Evolutionary conservation across 2,797 vertebrate species (phyloP).

Genomic region (Labroides dimidiatus): DNA sequence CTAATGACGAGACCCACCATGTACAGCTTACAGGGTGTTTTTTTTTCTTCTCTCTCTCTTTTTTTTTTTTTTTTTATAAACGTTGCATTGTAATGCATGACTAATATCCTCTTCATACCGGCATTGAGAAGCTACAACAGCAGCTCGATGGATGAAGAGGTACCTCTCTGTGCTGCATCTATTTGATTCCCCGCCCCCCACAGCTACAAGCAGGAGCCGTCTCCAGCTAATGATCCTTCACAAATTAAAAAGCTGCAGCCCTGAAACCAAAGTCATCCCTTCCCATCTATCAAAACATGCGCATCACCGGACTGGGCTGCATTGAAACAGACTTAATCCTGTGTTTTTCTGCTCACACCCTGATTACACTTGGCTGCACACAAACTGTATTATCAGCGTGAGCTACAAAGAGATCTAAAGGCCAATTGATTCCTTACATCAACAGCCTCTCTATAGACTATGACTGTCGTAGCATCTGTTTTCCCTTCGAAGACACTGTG

Average conservation of each 20-base stretch:
- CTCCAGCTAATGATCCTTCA: conserved; percentile 77
- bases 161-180: conserved; percentile 48
- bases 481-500: conserved; percentile 14
- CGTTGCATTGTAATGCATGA: conserved; percentile 42
- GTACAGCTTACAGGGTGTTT: conserved; percentile 6
- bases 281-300: conserved; percentile 63
- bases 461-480: conserved; percentile 19
- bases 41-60: no score
- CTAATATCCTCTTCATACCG: conserved; percentile 39
- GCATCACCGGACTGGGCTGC: conserved; percentile 37
- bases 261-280: conserved; percentile 68
- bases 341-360: conserved; percentile 31
- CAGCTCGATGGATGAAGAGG: conserved; percentile 63
- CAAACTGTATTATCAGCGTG: conserved; percentile 35
- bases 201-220: conserved; percentile 62
- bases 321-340: conserved; percentile 49
- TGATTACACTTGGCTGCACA: conserved; percentile 19
- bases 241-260: conserved; percentile 81
- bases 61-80: conserved; percentile 1
- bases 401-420: conserved; percentile 42
- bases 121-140: conserved; percentile 46
- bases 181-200: conserved; percentile 52
- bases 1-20: conserved; percentile 24
- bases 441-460: conserved; percentile 25
- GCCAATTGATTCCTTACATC: conserved; percentile 48